phyloP scores from a whole-genome alignment of 2,113 vertebrate species.

The Pleuronectes platessa region DNA sequence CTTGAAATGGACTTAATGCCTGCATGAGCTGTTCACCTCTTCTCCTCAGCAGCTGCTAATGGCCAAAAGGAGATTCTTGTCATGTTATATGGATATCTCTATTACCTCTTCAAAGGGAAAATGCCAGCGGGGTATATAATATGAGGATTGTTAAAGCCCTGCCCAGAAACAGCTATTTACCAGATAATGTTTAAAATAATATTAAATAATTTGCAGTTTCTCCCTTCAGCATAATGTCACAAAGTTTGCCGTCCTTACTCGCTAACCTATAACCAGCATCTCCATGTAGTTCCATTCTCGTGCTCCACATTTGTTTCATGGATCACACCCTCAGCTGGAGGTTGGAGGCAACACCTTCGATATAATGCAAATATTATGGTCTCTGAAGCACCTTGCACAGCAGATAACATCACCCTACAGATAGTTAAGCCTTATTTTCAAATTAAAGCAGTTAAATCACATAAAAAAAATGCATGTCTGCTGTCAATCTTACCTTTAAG shows the following conservation, averaged over 20 bases:
- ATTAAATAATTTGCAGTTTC: background rate
- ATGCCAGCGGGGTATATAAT: background rate
- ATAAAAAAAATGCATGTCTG: background rate
- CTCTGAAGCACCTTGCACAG: background rate
- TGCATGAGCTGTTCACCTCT: conserved; percentile 23
- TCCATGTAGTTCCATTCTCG: background rate
- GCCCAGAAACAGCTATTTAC: background rate
- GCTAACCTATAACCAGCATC: conserved; percentile 2
- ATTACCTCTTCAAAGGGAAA: background rate
- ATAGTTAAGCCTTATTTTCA: background rate
- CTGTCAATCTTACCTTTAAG: background rate
- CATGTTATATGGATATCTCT: background rate
- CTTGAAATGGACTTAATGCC: conserved; percentile 38
- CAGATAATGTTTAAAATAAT: background rate
- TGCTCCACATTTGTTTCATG: background rate
- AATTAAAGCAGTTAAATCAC: background rate
- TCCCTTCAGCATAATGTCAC: background rate
- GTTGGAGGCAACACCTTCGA: background rate
- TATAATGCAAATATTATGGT: background rate
- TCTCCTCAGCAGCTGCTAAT: conserved; percentile 14
- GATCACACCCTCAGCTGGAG: conserved; percentile 2
- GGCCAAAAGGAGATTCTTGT: conserved; percentile 23
- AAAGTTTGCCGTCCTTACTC: background rate
- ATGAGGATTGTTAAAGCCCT: background rate
- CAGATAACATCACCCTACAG: background rate